phyloP scores from a whole-genome alignment of 2,888 invertebrate genomes.

The Chloroclysta siterata region DNA sequence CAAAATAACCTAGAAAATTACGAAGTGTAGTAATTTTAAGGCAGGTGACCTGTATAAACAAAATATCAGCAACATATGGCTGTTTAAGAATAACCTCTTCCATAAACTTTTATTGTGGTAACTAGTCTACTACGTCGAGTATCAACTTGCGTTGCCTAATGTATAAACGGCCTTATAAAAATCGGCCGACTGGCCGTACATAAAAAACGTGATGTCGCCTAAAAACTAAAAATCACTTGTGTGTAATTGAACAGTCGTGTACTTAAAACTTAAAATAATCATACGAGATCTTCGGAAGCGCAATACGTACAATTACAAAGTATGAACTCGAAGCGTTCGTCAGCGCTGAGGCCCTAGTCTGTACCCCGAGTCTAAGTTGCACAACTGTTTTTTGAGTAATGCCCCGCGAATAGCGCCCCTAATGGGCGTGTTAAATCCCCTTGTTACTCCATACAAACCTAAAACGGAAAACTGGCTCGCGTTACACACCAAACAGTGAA shows the following conservation, averaged over 20 bases:
- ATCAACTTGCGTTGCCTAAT: background rate
- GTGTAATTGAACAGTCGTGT: conserved; percentile 77
- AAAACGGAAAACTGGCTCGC: no score
- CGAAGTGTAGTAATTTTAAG: background rate
- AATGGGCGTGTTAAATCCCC: background rate
- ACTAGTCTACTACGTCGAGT: background rate
- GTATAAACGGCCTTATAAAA: conserved; percentile 40
- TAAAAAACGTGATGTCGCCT: conserved; percentile 52
- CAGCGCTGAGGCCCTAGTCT: conserved; percentile 32
- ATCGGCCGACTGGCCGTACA: conserved; percentile 61
- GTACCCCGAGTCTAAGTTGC: conserved; percentile 23
- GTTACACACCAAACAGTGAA: no score
- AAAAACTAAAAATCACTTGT: conserved; percentile 73
- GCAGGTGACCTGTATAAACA: background rate
- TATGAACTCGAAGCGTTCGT: conserved; percentile 52
- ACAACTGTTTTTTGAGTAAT: background rate
- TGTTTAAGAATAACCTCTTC: no score
- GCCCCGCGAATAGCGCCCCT: background rate
- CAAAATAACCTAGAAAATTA: no score
- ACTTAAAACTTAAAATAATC: conserved; percentile 75
- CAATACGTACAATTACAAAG: conserved; percentile 76
- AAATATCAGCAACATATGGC: no score
- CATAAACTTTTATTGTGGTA: no score
- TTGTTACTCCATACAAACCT: no score
- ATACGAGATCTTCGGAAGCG: conserved; percentile 85